Percentiles rank a stretch among this genome's conserved stretches.
Conservation (phyloP, 2,113 vertebrate genomes). For the Asarcornis scutulata region DNA sequence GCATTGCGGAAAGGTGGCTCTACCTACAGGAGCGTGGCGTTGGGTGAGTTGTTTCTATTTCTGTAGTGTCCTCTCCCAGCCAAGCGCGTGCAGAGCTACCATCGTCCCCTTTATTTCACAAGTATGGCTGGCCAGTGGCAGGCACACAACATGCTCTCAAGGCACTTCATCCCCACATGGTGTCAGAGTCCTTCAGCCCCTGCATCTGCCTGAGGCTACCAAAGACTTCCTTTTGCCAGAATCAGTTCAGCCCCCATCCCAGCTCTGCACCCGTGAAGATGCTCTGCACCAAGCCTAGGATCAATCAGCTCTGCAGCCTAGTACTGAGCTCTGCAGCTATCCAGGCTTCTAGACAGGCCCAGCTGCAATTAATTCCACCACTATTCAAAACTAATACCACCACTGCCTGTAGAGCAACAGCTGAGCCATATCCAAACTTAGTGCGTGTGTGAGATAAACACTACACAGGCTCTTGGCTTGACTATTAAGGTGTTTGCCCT, state of each 20-base stretch:
- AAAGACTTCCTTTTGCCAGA: not conserved
- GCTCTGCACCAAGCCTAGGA: not conserved
- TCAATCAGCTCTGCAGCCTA: not conserved
- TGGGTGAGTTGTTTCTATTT: not conserved
- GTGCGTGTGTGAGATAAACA: not conserved
- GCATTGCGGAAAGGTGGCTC: not conserved
- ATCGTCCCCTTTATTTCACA: not conserved
- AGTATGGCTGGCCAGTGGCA: not conserved
- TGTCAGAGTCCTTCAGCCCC: not conserved
- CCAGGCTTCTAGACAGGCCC: not conserved
- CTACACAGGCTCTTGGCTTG: not conserved
- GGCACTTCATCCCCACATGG: not conserved
- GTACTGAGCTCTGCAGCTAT: not conserved
- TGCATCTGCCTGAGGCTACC: not conserved
- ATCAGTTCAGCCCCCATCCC: not conserved
- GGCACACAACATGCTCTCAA: not conserved
- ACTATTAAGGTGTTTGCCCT: not conserved
- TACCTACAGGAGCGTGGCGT: not conserved
- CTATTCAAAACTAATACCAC: not conserved
- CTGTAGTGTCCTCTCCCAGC: not conserved
- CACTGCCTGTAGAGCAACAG: not conserved
- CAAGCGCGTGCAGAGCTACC: not conserved
- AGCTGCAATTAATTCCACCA: not conserved
- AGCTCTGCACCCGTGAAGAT: not conserved
- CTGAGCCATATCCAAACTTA: not conserved